phyloP scores from a whole-genome alignment of 2,888 invertebrate genomes.

The Leptogaster cylindrica region DNA sequence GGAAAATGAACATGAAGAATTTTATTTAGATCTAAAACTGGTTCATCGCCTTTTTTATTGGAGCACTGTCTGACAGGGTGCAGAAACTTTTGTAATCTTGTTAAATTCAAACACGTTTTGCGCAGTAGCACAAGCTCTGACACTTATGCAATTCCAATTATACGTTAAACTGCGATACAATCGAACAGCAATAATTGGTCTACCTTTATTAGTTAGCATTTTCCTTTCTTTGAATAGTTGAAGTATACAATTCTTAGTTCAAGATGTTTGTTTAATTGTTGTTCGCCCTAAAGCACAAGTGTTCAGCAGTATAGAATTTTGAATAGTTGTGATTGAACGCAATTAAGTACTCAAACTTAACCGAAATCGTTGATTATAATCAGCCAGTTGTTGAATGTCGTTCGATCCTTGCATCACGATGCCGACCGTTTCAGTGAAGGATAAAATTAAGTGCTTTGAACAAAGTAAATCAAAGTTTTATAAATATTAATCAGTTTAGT shows the following conservation, averaged over 20 bases:
- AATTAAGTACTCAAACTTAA: too few species aligned
- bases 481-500: too few species aligned
- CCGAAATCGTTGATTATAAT: too few species aligned
- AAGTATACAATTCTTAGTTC: too few species aligned
- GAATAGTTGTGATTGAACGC: too few species aligned
- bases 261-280: too few species aligned
- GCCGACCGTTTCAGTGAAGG: constrained; percentile 6
- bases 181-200: constrained; percentile 2
- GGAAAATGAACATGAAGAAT: constrained; percentile 6
- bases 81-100: constrained; percentile 23
- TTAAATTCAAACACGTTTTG: constrained; percentile 29
- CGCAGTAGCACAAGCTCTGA: constrained; percentile 26
- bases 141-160: constrained; percentile 30
- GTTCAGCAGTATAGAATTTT: too few species aligned
- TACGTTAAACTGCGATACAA: not conserved
- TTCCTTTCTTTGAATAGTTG: too few species aligned
- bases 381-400: too few species aligned
- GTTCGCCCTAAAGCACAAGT: too few species aligned
- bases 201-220: constrained; percentile 3
- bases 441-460: constrained; percentile 34
- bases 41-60: constrained; percentile 31
- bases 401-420: too few species aligned
- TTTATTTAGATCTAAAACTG: constrained; percentile 27
- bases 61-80: constrained; percentile 11
- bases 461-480: too few species aligned